Evolutionary conservation across 2,888 invertebrate species (phyloP).

Genomic region (Pocota personata): DNA sequence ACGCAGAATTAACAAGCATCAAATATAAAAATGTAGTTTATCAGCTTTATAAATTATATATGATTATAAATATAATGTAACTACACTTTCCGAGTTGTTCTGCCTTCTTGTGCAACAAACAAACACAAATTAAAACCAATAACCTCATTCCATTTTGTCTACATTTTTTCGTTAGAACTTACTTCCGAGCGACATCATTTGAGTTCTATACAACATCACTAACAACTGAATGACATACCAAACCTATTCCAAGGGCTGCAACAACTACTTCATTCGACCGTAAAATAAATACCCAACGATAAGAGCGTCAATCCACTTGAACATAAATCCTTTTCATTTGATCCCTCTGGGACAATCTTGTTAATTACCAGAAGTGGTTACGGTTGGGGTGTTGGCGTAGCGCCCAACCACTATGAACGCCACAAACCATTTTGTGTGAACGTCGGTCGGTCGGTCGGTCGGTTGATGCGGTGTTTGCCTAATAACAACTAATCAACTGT

Average conservation of each 20-base stretch:
- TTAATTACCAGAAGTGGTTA: constrained; percentile 78
- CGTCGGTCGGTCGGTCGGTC: constrained; percentile 40
- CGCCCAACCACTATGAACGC: neutral
- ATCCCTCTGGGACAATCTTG: constrained; percentile 78
- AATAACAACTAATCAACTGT: constrained; percentile 76
- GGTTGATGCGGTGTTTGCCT: constrained; percentile 72
- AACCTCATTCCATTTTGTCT: neutral
- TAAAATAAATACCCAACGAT: constrained; percentile 68
- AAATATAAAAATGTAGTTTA: too few species aligned
- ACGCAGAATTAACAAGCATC: too few species aligned
- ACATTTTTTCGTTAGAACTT: neutral
- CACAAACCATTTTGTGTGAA: constrained; percentile 54
- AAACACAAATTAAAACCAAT: neutral
- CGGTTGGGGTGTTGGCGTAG: constrained; percentile 45
- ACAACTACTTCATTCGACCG: constrained; percentile 58
- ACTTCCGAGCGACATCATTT: neutral
- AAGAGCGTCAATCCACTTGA: constrained; percentile 70
- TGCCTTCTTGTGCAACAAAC: too few species aligned
- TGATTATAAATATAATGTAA: too few species aligned
- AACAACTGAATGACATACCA: neutral
- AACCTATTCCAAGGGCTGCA: neutral
- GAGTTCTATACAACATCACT: neutral
- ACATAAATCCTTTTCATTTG: constrained; percentile 72
- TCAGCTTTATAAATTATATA: too few species aligned
- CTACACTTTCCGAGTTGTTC: too few species aligned